These are phyloP conservation scores for Tenthredo distinguenda DNA, from an alignment of 2,888 invertebrate genomes.

Conservation along the genomic window DNA sequence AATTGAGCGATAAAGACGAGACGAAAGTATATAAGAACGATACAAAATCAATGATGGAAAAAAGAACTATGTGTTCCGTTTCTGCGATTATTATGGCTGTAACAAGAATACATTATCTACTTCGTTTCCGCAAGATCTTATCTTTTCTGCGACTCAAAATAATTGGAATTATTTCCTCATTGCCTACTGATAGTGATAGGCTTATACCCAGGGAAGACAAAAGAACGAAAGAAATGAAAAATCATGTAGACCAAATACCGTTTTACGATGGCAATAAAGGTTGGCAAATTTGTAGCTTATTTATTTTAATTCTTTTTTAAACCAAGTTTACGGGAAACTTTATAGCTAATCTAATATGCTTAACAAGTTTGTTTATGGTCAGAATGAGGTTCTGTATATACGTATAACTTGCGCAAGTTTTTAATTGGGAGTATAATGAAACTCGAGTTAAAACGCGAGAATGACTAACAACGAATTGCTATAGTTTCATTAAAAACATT, in stretches of 20 bases:
- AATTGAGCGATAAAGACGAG: not conserved
- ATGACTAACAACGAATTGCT: not conserved
- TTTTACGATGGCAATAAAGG: slow-evolving; percentile 8
- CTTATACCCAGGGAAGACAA: not conserved
- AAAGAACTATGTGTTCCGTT: not conserved
- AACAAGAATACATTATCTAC: not conserved
- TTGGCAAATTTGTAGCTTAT: not conserved
- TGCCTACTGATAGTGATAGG: not conserved
- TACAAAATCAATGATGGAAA: not conserved
- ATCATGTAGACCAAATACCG: not conserved
- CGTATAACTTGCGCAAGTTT: slow-evolving; percentile 9
- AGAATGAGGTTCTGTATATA: not conserved
- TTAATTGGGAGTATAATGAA: slow-evolving; percentile 40
- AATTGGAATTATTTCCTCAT: not conserved
- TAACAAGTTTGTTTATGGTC: slow-evolving; percentile 44
- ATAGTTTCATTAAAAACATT: not conserved
- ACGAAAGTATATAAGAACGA: not conserved
- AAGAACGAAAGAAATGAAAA: not conserved
- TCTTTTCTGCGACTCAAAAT: not conserved
- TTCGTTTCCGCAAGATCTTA: not conserved
- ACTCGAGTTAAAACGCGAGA: not conserved
- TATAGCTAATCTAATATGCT: slow-evolving; percentile 30
- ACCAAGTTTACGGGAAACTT: slow-evolving; percentile 23
- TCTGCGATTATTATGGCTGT: not conserved
- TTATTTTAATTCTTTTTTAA: not conserved